These are phyloP conservation scores for Python bivittatus DNA, from an alignment of 2,113 vertebrate genomes.

Conservation along the genomic window DNA sequence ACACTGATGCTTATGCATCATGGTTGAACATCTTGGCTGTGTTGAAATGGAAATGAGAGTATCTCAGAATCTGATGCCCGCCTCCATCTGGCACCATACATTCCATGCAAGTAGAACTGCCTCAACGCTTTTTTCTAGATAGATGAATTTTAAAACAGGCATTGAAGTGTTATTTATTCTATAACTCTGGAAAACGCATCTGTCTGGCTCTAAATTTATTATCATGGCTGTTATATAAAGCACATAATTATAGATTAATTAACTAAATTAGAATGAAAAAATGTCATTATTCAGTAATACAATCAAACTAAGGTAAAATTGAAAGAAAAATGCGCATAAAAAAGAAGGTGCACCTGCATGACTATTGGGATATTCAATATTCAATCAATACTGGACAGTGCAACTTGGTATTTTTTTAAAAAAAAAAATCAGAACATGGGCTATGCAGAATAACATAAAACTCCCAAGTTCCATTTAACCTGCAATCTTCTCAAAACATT, in stretches of 20 bases:
- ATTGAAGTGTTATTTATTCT: neutral
- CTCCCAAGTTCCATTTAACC: neutral
- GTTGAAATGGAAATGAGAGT: neutral
- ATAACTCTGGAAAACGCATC: constrained; percentile 23
- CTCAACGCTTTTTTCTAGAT: neutral
- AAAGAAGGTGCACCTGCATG: neutral
- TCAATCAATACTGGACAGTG: neutral
- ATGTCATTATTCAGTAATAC: neutral
- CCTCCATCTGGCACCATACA: neutral
- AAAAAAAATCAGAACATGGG: too few relatives aligned
- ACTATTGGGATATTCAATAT: too few relatives aligned
- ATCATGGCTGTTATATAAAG: neutral
- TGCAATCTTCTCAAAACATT: neutral
- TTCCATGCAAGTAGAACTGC: neutral
- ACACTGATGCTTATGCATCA: neutral
- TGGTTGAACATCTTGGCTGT: neutral
- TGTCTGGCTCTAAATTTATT: constrained; percentile 19
- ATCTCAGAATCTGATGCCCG: neutral
- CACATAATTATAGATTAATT: constrained; percentile 1
- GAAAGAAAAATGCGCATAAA: neutral
- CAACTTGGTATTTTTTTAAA: neutral
- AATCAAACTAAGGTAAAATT: neutral
- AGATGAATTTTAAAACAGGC: neutral
- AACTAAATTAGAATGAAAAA: constrained; percentile 12
- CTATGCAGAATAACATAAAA: neutral